A percentile compares a stretch with the other conserved stretches of the same genome.
Evolutionary conservation across 64 coral and sea anemone genomes (phyloP).

Genomic region (Stylophora pistillata): DNA sequence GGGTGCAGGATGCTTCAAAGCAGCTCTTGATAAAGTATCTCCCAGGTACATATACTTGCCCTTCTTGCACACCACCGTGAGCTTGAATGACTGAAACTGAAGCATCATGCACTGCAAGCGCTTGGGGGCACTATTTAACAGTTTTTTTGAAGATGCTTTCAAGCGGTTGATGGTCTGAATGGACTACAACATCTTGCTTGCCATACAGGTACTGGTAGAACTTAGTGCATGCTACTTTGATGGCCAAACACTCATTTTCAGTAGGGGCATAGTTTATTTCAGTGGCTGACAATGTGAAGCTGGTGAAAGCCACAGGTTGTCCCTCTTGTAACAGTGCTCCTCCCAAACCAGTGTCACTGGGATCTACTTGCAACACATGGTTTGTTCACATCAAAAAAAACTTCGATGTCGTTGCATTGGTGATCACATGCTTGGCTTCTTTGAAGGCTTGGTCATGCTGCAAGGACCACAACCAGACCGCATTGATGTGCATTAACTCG

Average conservation of each 20-base stretch:
- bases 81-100: conserved; percentile 52
- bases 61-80: conserved; percentile 47
- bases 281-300: conserved; percentile 44
- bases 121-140: conserved; percentile 24
- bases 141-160: conserved; percentile 63
- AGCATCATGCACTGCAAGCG: conserved; percentile 58
- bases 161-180: conserved; percentile 48
- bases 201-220: conserved; percentile 63
- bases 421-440: conserved; percentile 13
- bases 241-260: conserved; percentile 52
- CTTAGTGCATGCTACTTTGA: conserved; percentile 58
- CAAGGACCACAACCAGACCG: conserved; percentile 43
- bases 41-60: conserved; percentile 62
- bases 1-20: too few species aligned
- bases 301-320: conserved; percentile 56
- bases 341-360: conserved; percentile 56
- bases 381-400: conserved; percentile 50
- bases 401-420: conserved; percentile 12
- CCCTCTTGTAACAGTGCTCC: conserved; percentile 45
- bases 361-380: conserved; percentile 62
- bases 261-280: conserved; percentile 58
- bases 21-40: conserved; percentile 30
- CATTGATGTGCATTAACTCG: conserved; percentile 16
- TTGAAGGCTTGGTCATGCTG: conserved; percentile 35
- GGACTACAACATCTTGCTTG: conserved; percentile 52